Evolutionary conservation across 2,797 vertebrate genomes (phyloP).

Genomic region (Eulemur albifrons): DNA sequence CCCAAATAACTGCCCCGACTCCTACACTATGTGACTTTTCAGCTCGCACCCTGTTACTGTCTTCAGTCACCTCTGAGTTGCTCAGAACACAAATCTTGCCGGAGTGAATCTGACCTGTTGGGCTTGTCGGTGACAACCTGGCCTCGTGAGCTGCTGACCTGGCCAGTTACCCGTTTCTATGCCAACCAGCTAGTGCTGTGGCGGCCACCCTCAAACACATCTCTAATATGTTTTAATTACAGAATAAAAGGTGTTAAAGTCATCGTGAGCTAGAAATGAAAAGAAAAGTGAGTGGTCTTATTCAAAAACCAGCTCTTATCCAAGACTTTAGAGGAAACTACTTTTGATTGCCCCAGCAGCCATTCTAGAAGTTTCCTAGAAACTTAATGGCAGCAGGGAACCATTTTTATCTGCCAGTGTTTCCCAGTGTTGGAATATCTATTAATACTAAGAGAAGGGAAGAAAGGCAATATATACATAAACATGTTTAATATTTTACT

Average conservation of each 20-base stretch:
- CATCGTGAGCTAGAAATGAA: neutral
- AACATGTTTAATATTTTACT: neutral
- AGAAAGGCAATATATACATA: neutral
- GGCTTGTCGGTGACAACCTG: neutral
- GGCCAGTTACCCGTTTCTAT: neutral
- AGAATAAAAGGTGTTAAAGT: neutral
- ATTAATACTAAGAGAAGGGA: neutral
- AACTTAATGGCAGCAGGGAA: neutral
- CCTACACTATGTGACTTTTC: neutral
- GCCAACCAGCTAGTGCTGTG: neutral
- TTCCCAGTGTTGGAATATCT: neutral
- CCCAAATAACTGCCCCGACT: neutral
- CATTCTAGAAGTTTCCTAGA: neutral
- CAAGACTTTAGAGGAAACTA: neutral
- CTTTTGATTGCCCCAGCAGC: neutral
- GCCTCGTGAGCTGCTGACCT: neutral
- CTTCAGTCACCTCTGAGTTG: neutral
- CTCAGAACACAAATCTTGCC: neutral
- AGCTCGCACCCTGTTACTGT: neutral
- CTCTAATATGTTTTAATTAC: neutral
- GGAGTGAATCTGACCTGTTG: neutral
- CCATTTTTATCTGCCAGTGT: neutral
- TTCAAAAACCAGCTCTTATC: neutral
- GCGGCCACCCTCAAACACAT: neutral
- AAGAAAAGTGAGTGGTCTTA: neutral